Conservation (phyloP, 2,113 vertebrate species). For the Scopus umbretta region DNA sequence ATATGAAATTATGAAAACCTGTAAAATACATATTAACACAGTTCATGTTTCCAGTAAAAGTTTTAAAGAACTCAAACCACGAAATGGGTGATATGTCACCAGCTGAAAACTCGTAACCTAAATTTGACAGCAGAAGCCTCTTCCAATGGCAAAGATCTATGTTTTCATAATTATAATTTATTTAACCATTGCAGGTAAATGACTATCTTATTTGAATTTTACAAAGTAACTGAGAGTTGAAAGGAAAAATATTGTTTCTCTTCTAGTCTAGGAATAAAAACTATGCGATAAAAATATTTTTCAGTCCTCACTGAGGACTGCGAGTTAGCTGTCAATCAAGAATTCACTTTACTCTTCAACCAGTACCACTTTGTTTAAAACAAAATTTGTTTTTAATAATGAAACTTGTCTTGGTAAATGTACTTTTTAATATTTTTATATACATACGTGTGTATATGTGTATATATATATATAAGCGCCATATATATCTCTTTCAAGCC, state of each 20-base stretch:
- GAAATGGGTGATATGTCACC: background rate
- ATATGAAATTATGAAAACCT: background rate
- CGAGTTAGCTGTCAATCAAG: background rate
- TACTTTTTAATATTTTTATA: background rate
- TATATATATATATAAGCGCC: no score
- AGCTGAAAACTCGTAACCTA: background rate
- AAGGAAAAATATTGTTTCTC: background rate
- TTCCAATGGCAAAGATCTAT: background rate
- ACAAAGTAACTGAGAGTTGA: background rate
- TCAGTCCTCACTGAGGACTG: background rate
- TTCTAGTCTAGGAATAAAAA: background rate
- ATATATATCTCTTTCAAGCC: background rate
- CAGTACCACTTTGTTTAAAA: background rate
- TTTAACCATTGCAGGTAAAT: background rate
- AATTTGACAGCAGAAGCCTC: background rate
- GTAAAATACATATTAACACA: background rate
- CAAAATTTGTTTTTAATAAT: background rate
- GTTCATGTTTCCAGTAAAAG: background rate
- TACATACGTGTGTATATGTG: no score
- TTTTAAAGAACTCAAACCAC: background rate
- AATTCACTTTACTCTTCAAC: background rate
- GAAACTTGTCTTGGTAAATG: background rate
- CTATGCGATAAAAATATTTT: background rate
- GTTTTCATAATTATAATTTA: background rate
- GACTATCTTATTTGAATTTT: background rate